Evolutionary conservation across 1,140 invertebrate genomes (phyloP), one percentile per base, ranked within the genome.

Genomic region (Eupristina koningsbergeri): DNA sequence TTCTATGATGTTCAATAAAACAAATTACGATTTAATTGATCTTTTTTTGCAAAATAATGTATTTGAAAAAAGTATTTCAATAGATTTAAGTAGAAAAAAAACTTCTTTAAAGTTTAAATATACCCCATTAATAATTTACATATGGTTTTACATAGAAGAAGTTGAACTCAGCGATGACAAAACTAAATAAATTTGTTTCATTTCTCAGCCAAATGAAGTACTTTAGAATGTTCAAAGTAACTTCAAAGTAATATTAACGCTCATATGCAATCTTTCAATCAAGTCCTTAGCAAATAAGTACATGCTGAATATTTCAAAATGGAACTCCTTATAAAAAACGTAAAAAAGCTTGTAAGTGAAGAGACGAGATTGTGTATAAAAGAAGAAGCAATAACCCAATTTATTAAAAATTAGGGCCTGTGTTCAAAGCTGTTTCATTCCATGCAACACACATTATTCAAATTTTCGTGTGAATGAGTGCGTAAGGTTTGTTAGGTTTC

Each of bases 221-320:
- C 6, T 58, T 13, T 5, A 9, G 26, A 45, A 58, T 58, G 53
- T n/a, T n/a, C n/a, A n/a, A n/a, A n/a, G n/a, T 22, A 58, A 58
- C 53, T 58, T 26, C 53, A 19, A 58, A 58, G 22, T 22, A 58
- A 75, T 19, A 26, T 71, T n/a, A n/a, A n/a, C 58, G 53, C 36
- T n/a, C 19, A 64, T 36, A 39, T 64, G 58, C 39, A 64, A 7
- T 45, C 29, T 71, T 71, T 71, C 22, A 71, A 71, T 71, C 31
- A n/a, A n/a, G n/a, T n/a, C 67, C 26, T 39, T 7, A 71, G 22
- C n/a, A 5, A 11, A 47, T 26, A 8, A 31, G 15, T 71, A 71
- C 67, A 71, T 71, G 67, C 67, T 26, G 34, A 67, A 36, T 67
- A 67, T 31, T 34, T 67, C 63, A 34, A 31, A 67, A 67, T 67